A percentile compares a stretch with the other conserved stretches of the same genome.
phyloP scores from a whole-genome alignment of 2,113 vertebrate species.

The Bos taurus region ARS-UCD2.0 NC_037357.1:88749501-88750000 shows the following conservation, averaged over 20 bases:
- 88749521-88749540: neutral
- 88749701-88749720: neutral
- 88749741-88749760: neutral
- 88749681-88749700: neutral
- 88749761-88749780: neutral
- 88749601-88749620: conserved; percentile 18
- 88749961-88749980: neutral
- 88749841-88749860: neutral
- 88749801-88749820: neutral
- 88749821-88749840: neutral
- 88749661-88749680: neutral
- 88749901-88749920: neutral
- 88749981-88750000: neutral
- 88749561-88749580: neutral
- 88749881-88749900: neutral
- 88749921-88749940: neutral
- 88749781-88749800: neutral
- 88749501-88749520: conserved; percentile 24
- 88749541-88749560: neutral
- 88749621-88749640: neutral
- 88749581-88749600: neutral
- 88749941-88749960: neutral
- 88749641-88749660: neutral
- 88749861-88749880: neutral
- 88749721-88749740: conserved; percentile 25